These are phyloP conservation scores for Petaurus breviceps DNA, from an alignment of 2,113 vertebrate species.

Conservation along the genomic window DNA sequence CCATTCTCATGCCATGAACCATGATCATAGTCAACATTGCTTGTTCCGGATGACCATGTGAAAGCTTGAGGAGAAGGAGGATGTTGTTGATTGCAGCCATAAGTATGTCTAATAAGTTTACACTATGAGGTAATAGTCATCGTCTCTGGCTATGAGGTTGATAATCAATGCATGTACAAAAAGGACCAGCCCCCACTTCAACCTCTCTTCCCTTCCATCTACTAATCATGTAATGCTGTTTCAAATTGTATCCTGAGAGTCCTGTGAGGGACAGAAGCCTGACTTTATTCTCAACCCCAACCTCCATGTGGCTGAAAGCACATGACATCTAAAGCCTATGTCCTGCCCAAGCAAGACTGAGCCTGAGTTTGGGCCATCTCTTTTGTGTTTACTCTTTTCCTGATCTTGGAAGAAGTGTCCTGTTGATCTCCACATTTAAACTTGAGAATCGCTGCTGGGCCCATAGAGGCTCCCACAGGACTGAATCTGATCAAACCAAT, in stretches of 20 bases:
- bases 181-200: background rate
- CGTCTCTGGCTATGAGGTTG: background rate
- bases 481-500: background rate
- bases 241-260: background rate
- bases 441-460: background rate
- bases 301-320: background rate
- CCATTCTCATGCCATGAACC: background rate
- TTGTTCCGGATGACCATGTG: background rate
- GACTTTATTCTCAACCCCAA: background rate
- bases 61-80: background rate
- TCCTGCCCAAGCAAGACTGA: background rate
- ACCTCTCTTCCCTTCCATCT: background rate
- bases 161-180: background rate
- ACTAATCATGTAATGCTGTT: background rate
- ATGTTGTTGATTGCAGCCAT: background rate
- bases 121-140: background rate
- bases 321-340: background rate
- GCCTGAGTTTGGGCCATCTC: background rate
- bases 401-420: background rate
- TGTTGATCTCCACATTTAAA: background rate
- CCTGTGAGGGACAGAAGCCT: background rate
- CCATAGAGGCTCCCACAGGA: background rate
- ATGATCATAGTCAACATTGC: background rate
- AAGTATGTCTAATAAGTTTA: background rate
- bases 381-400: background rate